Percentiles rank a stretch among this genome's conserved stretches.
Conservation (phyloP, 2,797 vertebrate species). For the Todus mexicanus region DNA sequence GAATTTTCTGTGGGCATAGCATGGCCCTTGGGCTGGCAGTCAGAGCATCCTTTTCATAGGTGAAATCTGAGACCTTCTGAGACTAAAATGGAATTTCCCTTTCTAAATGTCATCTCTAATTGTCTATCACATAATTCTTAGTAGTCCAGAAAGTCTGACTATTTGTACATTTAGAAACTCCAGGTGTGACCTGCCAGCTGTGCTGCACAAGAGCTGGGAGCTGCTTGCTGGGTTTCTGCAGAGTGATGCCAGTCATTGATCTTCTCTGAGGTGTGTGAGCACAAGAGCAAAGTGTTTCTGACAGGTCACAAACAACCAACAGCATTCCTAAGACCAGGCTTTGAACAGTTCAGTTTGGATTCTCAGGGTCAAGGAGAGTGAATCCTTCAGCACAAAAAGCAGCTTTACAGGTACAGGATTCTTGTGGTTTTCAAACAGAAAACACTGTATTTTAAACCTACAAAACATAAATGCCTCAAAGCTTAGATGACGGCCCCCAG, state of each 20-base stretch:
- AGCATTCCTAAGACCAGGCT: not conserved
- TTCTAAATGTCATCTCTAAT: conserved; percentile 36
- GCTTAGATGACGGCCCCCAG: not conserved
- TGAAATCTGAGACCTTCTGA: conserved; percentile 18
- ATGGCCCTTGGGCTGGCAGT: not conserved
- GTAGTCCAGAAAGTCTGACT: not conserved
- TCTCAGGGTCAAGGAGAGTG: not conserved
- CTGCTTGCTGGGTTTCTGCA: not conserved
- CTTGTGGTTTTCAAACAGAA: not conserved
- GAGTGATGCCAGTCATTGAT: not conserved
- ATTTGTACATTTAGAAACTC: not conserved
- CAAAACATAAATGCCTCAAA: not conserved
- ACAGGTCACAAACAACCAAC: not conserved
- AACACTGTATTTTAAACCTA: not conserved
- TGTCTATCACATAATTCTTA: not conserved
- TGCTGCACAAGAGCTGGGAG: not conserved
- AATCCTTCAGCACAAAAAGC: not conserved
- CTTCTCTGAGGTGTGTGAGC: not conserved
- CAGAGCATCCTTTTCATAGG: not conserved
- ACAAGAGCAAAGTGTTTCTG: not conserved
- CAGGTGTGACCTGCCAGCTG: not conserved
- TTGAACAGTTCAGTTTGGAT: not conserved
- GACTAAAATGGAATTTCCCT: not conserved
- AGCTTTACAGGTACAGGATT: not conserved
- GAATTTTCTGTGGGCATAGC: conserved; percentile 31